Conservation (phyloP, 2,888 invertebrate genomes). For the Cephus spinipes region DNA sequence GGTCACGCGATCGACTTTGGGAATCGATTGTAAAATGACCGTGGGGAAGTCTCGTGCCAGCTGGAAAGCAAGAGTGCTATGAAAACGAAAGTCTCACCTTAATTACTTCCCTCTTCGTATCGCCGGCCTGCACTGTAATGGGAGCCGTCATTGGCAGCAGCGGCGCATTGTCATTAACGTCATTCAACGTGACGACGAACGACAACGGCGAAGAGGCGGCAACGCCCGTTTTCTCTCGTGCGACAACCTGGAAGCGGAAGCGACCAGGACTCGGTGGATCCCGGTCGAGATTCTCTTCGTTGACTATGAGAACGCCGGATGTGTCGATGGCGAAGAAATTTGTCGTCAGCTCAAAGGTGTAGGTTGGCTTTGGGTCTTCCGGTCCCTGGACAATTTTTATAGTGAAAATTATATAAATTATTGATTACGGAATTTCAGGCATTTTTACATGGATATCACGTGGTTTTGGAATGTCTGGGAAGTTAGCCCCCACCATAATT, state of each 20-base stretch:
- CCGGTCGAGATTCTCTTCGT: constrained; percentile 85
- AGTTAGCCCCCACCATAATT: too few relatives aligned
- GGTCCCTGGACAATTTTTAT: constrained; percentile 72
- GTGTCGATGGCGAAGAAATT: constrained; percentile 83
- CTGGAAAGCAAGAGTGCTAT: neutral
- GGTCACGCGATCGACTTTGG: neutral
- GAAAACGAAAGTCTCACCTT: constrained; percentile 69
- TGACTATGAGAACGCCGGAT: constrained; percentile 80
- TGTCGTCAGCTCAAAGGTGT: constrained; percentile 87
- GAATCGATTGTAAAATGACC: neutral
- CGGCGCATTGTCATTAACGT: constrained; percentile 90
- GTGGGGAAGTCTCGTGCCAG: neutral
- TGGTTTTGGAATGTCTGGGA: too few relatives aligned
- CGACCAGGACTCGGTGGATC: constrained; percentile 88
- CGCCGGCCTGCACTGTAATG: constrained; percentile 83
- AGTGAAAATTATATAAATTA: neutral
- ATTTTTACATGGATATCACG: too few relatives aligned
- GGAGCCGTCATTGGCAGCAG: constrained; percentile 84
- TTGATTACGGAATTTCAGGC: too few relatives aligned
- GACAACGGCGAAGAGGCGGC: constrained; percentile 88
- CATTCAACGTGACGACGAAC: constrained; percentile 80
- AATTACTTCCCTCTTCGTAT: constrained; percentile 76
- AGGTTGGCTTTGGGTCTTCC: constrained; percentile 82
- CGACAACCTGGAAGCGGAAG: constrained; percentile 90
- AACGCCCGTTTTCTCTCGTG: constrained; percentile 81